Percentiles rank a stretch among this genome's conserved stretches.
Conservation (phyloP, 2,797 vertebrate species). For the Siniperca scherzeri region DNA sequence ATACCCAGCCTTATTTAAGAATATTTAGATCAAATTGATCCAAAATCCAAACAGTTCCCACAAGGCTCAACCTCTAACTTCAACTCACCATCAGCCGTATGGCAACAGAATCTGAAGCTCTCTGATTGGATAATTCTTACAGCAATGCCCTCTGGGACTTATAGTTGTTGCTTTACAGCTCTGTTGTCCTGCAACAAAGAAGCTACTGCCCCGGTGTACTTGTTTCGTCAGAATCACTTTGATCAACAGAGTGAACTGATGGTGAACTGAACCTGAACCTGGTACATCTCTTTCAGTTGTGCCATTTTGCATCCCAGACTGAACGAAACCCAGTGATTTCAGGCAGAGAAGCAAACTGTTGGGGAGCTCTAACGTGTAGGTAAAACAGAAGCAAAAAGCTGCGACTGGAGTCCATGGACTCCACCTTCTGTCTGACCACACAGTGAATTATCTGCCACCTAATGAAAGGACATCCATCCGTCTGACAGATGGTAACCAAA, state of each 20-base stretch:
- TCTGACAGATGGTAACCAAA: slow-evolving; percentile 16
- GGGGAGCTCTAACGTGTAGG: background rate
- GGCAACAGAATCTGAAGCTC: background rate
- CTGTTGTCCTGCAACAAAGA: background rate
- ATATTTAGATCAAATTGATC: background rate
- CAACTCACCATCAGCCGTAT: background rate
- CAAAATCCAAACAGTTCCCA: background rate
- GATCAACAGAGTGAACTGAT: slow-evolving; percentile 37
- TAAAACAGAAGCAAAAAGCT: slow-evolving; percentile 39
- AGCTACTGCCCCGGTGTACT: background rate
- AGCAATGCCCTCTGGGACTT: slow-evolving; percentile 20
- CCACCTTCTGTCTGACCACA: slow-evolving; percentile 4
- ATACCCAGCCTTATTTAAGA: background rate
- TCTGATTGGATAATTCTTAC: background rate
- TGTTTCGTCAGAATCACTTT: background rate
- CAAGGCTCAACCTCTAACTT: background rate
- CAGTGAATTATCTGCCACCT: background rate
- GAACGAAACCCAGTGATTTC: slow-evolving; percentile 11
- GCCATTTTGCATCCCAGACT: slow-evolving; percentile 27
- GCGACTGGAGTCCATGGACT: background rate
- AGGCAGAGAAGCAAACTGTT: slow-evolving; percentile 27
- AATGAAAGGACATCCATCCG: slow-evolving; percentile 47
- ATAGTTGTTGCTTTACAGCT: background rate
- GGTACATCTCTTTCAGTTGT: background rate
- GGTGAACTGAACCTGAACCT: slow-evolving; percentile 50